These are phyloP conservation scores for Oscheius sp. DNA, from an alignment of 1,140 invertebrate species.

Conservation along the genomic window DNA sequence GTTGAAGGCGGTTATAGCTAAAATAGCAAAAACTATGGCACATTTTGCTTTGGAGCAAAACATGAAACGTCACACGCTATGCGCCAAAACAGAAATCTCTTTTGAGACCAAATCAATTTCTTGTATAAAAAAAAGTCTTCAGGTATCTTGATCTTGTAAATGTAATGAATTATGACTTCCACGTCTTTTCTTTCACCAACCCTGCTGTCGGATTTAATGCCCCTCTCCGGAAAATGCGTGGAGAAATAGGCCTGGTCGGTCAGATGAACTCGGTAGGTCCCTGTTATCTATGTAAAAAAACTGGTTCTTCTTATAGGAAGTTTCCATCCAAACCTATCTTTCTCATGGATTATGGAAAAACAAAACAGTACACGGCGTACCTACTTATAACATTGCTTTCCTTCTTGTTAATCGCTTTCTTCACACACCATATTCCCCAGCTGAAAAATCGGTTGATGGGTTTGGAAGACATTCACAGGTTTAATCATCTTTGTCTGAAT, in stretches of 20 bases:
- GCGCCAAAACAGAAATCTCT: no score
- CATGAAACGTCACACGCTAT: no score
- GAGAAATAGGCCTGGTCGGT: slow-evolving; percentile 40
- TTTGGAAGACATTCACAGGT: slow-evolving; percentile 2
- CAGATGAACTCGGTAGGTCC: slow-evolving; percentile 47
- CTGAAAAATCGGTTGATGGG: slow-evolving; percentile 8
- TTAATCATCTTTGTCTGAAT: slow-evolving; percentile 23
- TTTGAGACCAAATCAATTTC: no score
- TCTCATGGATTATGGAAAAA: slow-evolving; percentile 29
- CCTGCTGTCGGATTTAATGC: slow-evolving; percentile 55
- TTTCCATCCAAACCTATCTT: slow-evolving; percentile 39
- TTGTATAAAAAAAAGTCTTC: no score
- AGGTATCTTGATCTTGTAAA: slow-evolving; percentile 49
- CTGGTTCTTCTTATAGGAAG: no score
- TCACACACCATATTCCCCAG: slow-evolving; percentile 44
- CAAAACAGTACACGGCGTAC: slow-evolving; percentile 49
- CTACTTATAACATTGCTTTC: slow-evolving; percentile 47
- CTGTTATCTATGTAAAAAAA: not conserved
- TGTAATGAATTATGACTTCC: slow-evolving; percentile 56
- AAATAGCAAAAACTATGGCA: no score
- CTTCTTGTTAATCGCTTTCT: slow-evolving; percentile 33
- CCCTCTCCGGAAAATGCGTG: slow-evolving; percentile 31
- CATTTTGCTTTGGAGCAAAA: no score
- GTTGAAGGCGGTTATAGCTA: no score
- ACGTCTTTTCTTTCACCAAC: slow-evolving; percentile 30